Conservation (phyloP, 37 sponge, comb jelly and placozoan species). For the Aplysina aerophoba region DNA sequence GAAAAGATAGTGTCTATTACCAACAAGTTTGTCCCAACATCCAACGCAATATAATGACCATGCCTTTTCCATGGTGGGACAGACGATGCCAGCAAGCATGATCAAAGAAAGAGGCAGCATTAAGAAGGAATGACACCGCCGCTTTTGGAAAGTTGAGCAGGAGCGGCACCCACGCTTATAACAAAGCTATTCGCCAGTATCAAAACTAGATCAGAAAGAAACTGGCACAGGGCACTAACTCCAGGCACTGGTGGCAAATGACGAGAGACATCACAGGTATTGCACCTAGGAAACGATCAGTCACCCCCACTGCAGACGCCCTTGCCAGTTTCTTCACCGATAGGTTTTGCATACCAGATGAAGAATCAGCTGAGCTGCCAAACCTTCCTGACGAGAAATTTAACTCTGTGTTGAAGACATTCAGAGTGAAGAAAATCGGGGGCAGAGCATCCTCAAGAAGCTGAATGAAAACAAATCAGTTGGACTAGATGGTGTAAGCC, state of each 20-base stretch:
- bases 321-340: background rate
- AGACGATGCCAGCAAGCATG: background rate
- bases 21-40: conserved; percentile 30
- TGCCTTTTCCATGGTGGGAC: conserved; percentile 23
- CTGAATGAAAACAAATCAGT: background rate
- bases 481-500: background rate
- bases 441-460: background rate
- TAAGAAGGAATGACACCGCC: background rate
- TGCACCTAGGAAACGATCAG: background rate
- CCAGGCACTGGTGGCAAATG: conserved; percentile 28
- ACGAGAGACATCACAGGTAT: background rate
- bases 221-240: conserved; percentile 27
- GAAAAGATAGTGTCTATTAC: background rate
- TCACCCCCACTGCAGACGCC: background rate
- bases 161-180: background rate
- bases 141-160: background rate
- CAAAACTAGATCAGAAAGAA: conserved; percentile 17
- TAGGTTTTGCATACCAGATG: background rate
- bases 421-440: background rate
- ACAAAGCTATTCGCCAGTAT: background rate
- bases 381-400: background rate
- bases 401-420: background rate
- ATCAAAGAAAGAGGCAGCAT: conserved; percentile 1
- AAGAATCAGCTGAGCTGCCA: background rate
- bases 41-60: conserved; percentile 1